Evolutionary conservation across 1,140 invertebrate genomes (phyloP), one percentile per base, ranked within the genome.

Genomic region (Drosophila hydei): DNA sequence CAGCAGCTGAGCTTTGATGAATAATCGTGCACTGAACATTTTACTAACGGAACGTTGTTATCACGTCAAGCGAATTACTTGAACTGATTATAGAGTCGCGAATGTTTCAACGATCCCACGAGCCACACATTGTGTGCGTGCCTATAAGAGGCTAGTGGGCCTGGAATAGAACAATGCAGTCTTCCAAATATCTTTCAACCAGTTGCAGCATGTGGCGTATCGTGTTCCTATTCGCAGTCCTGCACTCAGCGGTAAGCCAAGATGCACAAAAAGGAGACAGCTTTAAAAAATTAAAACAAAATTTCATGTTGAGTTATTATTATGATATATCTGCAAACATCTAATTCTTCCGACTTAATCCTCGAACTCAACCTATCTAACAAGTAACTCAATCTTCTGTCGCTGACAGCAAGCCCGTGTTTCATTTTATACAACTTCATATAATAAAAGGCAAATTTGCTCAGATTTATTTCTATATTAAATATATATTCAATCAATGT

Each of bases 1-100:
- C 33, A 54, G 30, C 12, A 38, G 36, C 7, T 8, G 3, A 55
- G 48, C 18, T 23, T 60, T 47, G 40, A 67, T 30, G 23, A 68
- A 18, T 45, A 56, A 43, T 45, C 55, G 62, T 3, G 45, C 21
- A 38, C 23, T 30, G 30, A 51, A 33, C 59, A 64, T 61, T 43
- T 59, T 11, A 65, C 47, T 18, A 63, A 23, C 51, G 51, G 48
- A 67, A 67, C 52, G 79, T 75, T 83, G 58, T 62, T 72, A 71
- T 71, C 81, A 77, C 77, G 81, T 30, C 72, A 67, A 52, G 23
- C 19, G 16, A 48, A 14, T 19, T 14, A 33, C 27, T 9, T 21
- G 11, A 16, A 72, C 69, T 81, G 81, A 85, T 85, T 85, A 79
- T 42, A 77, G 48, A 43, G 23, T 60, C 12, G 16, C 9, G 47